Conservation (phyloP, 2,888 invertebrate species). For the Ecdyonurus torrentis region DNA sequence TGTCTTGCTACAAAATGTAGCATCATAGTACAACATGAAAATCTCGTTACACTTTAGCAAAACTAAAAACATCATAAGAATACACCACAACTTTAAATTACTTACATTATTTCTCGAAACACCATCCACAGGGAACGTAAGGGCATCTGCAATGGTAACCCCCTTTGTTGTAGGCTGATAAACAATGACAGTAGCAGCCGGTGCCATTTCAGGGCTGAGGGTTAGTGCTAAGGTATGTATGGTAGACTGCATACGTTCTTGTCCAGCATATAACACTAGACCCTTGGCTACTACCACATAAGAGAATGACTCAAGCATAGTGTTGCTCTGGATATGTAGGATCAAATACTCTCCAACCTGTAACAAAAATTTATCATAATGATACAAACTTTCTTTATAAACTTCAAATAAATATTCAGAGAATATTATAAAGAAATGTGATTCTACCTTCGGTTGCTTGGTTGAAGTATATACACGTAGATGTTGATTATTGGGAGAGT, state of each 20-base stretch:
- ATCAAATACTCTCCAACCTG: constrained; percentile 88
- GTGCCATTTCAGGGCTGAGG: constrained; percentile 79
- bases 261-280: constrained; percentile 66
- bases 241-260: constrained; percentile 63
- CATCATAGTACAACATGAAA: too few species aligned
- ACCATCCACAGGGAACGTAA: constrained; percentile 94
- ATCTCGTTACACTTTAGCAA: too few species aligned
- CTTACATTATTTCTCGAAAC: constrained; percentile 76
- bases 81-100: constrained; percentile 10
- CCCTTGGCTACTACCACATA: constrained; percentile 89
- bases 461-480: constrained; percentile 78
- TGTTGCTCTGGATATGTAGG: constrained; percentile 84
- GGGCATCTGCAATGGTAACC: constrained; percentile 75
- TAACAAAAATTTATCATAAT: constrained; percentile 12
- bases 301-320: constrained; percentile 73
- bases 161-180: constrained; percentile 67
- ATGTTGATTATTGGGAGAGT: constrained; percentile 66
- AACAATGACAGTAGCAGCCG: constrained; percentile 75
- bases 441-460: constrained; percentile 51
- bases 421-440: too few species aligned
- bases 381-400: not conserved
- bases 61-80: too few species aligned
- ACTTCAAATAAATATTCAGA: constrained; percentile 1
- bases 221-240: constrained; percentile 69
- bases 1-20: too few species aligned